phyloP scores from a whole-genome alignment of 2,113 vertebrate species.

The Aythya baeri region DNA sequence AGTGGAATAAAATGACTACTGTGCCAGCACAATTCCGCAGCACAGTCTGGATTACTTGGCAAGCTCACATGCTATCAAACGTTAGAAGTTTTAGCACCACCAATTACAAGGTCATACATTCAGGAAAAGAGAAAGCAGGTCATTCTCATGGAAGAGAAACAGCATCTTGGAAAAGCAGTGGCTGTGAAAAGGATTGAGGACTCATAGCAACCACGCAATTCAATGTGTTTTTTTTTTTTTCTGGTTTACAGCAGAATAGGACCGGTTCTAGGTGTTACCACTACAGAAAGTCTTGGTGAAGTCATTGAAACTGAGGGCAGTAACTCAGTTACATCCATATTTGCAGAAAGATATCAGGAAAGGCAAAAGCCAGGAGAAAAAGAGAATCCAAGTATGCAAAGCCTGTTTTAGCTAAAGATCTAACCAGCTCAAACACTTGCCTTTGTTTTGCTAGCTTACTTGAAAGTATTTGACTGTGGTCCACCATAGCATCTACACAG shows the following conservation, averaged over 20 bases:
- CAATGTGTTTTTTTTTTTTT: background rate
- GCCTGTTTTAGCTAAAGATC: background rate
- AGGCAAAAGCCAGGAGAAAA: background rate
- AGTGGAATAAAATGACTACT: background rate
- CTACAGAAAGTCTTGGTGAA: background rate
- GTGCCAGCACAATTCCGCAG: background rate
- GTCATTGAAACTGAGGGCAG: background rate
- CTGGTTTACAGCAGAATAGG: background rate
- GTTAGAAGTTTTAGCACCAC: background rate
- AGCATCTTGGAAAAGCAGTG: background rate
- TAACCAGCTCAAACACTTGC: background rate
- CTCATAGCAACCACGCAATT: background rate
- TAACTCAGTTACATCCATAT: background rate
- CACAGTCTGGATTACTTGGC: background rate
- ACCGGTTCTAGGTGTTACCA: background rate
- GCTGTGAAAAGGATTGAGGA: background rate
- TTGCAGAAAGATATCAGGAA: background rate
- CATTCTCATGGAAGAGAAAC: background rate
- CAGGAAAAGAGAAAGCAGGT: constrained; percentile 46
- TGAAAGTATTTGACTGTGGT: background rate
- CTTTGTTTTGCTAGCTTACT: background rate
- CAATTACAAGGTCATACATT: background rate
- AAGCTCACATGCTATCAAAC: background rate
- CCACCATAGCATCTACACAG: background rate
- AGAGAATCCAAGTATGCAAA: background rate